Conservation (phyloP, 2,888 invertebrate species). For the Drosophila mayaguana region DNA sequence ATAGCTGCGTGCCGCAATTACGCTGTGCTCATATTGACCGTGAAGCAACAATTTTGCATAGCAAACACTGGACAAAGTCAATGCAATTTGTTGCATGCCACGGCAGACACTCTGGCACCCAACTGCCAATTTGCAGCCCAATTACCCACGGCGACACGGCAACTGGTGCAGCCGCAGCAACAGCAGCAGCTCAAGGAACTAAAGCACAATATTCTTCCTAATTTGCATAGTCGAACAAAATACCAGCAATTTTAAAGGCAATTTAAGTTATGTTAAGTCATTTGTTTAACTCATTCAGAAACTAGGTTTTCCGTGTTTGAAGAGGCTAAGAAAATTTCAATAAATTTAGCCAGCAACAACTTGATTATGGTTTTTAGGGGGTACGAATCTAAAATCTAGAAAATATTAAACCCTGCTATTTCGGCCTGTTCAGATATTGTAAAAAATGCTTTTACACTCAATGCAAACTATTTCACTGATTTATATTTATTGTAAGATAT, state of each 20-base stretch:
- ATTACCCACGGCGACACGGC: not conserved
- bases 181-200: not conserved
- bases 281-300: not conserved
- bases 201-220: not conserved
- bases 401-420: too few species aligned
- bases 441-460: too few species aligned
- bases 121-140: slow-evolving; percentile 10
- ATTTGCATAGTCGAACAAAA: slow-evolving; percentile 1
- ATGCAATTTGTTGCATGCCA: slow-evolving; percentile 71
- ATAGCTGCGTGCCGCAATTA: slow-evolving; percentile 80
- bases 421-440: too few species aligned
- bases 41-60: slow-evolving; percentile 37
- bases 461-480: not conserved
- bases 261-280: not conserved
- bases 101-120: slow-evolving; percentile 62
- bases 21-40: slow-evolving; percentile 57
- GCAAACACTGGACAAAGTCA: slow-evolving; percentile 9
- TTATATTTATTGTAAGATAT: not conserved
- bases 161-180: not conserved
- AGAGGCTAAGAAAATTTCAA: not conserved
- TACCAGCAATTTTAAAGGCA: not conserved
- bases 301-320: too few species aligned
- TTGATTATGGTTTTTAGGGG: too few species aligned
- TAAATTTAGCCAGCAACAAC: not conserved
- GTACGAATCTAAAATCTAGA: too few species aligned